Percentiles rank a stretch among this genome's conserved stretches.
Conservation (phyloP, 2,113 vertebrate species). For the Nothobranchius furzeri region DNA sequence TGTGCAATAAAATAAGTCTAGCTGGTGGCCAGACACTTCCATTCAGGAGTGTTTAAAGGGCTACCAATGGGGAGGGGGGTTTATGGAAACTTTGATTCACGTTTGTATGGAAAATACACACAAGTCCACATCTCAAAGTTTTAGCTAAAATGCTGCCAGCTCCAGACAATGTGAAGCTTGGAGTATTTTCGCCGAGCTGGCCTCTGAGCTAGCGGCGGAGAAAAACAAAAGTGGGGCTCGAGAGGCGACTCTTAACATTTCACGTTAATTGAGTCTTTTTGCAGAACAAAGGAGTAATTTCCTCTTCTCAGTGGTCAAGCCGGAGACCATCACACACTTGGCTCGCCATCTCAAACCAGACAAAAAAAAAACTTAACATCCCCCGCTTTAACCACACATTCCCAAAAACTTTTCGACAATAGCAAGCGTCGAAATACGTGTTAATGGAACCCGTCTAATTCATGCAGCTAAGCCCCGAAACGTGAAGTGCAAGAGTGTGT, state of each 20-base stretch:
- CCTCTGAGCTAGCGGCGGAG: slow-evolving; percentile 18
- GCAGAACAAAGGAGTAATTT: slow-evolving; percentile 79
- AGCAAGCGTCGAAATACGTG: slow-evolving; percentile 67
- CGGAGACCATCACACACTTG: slow-evolving; percentile 73
- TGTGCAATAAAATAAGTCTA: slow-evolving; percentile 81
- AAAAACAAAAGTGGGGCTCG: slow-evolving; percentile 52
- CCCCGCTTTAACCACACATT: slow-evolving; percentile 74
- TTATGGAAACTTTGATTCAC: slow-evolving; percentile 65
- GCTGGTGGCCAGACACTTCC: slow-evolving; percentile 69
- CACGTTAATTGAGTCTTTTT: slow-evolving; percentile 45
- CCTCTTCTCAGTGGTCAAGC: slow-evolving; percentile 68
- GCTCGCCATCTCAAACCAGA: slow-evolving; percentile 72
- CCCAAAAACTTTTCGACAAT: slow-evolving; percentile 77
- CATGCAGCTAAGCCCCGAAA: slow-evolving; percentile 53
- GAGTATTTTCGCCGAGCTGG: slow-evolving; percentile 17
- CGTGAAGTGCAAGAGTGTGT: slow-evolving; percentile 48
- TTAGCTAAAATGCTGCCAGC: slow-evolving; percentile 51
- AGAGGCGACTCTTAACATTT: slow-evolving; percentile 33
- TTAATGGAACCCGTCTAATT: slow-evolving; percentile 58
- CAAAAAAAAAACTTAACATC: slow-evolving; percentile 70
- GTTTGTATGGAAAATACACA: slow-evolving; percentile 39
- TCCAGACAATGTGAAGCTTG: slow-evolving; percentile 33
- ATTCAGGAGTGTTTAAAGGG: slow-evolving; percentile 65
- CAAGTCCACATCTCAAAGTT: slow-evolving; percentile 55
- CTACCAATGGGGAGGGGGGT: slow-evolving; percentile 18